phyloP scores from a whole-genome alignment of 1,140 invertebrate genomes.

The Tetramorium parvispinum region DNA sequence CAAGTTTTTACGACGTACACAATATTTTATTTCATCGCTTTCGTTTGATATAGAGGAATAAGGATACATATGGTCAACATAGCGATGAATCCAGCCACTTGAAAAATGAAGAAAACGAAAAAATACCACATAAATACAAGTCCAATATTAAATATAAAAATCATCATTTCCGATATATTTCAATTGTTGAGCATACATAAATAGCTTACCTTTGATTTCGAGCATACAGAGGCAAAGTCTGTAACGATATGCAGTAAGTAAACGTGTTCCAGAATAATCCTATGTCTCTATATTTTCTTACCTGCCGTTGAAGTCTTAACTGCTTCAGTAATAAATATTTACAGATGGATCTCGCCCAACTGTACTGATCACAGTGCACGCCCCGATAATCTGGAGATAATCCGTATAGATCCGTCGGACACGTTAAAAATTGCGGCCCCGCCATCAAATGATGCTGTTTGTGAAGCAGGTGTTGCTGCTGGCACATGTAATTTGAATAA shows the following conservation, averaged over 20 bases:
- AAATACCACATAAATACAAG: conserved; percentile 20
- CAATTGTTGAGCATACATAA: conserved; percentile 10
- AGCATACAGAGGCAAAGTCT: conserved; percentile 22
- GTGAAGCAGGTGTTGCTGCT: conserved; percentile 75
- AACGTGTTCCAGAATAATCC: background rate
- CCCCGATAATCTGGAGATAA: conserved; percentile 27
- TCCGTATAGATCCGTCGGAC: conserved; percentile 55
- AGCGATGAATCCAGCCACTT: conserved; percentile 55
- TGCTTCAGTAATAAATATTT: conserved; percentile 71
- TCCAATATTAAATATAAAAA: conserved; percentile 19
- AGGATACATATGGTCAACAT: conserved; percentile 29
- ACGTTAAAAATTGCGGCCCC: conserved; percentile 64
- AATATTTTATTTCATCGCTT: conserved; percentile 46
- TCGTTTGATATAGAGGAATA: conserved; percentile 16
- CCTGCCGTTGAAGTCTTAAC: conserved; percentile 69
- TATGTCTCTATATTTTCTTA: conserved; percentile 43
- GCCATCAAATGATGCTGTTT: conserved; percentile 69
- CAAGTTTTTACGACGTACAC: conserved; percentile 64
- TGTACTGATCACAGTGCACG: conserved; percentile 43
- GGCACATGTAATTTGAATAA: conserved; percentile 74
- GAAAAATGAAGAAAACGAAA: conserved; percentile 27
- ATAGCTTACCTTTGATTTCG: conserved; percentile 37
- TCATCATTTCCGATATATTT: background rate
- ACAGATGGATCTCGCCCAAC: conserved; percentile 70
- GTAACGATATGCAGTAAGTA: conserved; percentile 37